phyloP scores from a whole-genome alignment of 2,888 invertebrate genomes.

The Hedychridium roseum region DNA sequence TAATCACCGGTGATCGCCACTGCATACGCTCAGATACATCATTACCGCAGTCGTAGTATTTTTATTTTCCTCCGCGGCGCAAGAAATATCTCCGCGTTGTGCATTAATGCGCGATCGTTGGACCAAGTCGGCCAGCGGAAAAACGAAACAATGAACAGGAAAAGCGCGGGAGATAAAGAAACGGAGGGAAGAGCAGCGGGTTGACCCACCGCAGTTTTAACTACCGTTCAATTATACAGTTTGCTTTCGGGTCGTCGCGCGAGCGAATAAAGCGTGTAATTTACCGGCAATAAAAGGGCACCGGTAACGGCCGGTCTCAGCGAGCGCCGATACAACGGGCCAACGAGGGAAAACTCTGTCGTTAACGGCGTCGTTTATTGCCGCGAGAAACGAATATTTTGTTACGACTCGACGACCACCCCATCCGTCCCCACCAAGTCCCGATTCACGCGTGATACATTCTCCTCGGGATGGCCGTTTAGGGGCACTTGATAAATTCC shows the following conservation, averaged over 20 bases:
- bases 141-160: conserved; percentile 7
- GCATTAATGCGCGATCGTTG: no score
- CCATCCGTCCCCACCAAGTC: no score
- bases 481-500: no score
- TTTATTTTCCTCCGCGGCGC: no score
- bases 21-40: no score
- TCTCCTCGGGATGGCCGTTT: no score
- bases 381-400: conserved; percentile 57
- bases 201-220: conserved; percentile 55
- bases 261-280: conserved; percentile 59
- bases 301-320: conserved; percentile 33
- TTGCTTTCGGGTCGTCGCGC: conserved; percentile 48
- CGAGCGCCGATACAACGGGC: not conserved
- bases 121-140: no score
- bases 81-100: no score
- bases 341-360: conserved; percentile 39
- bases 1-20: no score
- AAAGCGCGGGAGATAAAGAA: conserved; percentile 21
- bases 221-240: conserved; percentile 54
- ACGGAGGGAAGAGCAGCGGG: conserved; percentile 26
- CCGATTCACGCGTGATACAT: no score
- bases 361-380: conserved; percentile 62
- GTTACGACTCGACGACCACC: conserved; percentile 46
- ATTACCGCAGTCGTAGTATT: no score
- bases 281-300: conserved; percentile 60